Evolutionary conservation across 2,113 vertebrate species (phyloP), one percentile per base, ranked within the genome.

Genomic region (Clarias magur): DNA sequence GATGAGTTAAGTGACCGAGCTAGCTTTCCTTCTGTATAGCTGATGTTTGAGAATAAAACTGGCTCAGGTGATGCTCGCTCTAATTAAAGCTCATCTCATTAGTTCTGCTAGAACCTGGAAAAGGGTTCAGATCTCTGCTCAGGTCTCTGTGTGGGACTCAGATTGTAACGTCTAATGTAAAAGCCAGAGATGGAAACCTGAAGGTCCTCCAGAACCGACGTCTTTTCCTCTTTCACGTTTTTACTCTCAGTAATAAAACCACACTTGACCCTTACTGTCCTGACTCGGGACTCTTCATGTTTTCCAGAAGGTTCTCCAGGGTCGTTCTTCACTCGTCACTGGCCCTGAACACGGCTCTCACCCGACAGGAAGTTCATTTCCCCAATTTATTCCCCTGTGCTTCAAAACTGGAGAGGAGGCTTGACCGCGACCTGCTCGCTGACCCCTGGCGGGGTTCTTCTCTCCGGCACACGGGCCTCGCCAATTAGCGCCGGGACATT

Each of bases 401-500:
- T 86, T 88, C 82, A 79, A 48, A 85, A 73, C 56, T 21, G 80
- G 6, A 83, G 80, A 85, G 62, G 86, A 25, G 87, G 85, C 82
- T 80, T 90, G 83, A 85, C 82, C 70, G 42, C 23, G 34, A 17
- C 60, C 62, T 21, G 78, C 70, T 27, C 23, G 63, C 42, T 85
- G 85, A 90, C 87, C 89, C 87, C 48, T 79, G 13, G 54, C 54
- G 62, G 27, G 53, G 30, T 56, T 17, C 25, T 73, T 80, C 59
- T 80, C 59, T 76, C 57, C 19, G 73, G 63, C 34, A 53, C 23
- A 48, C 25, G 80, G 48, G 54, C 23, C 11, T 34, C 57, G 12
- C 89, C 70, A 86, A 86, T 88, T 84, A 88, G 53, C 12, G 62
- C 30, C 54, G 42, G 54, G 84, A 62, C 23, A 2, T 19, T 75